Evolutionary conservation across 2,113 vertebrate genomes (phyloP).

Genomic region (Lathamus discolor): DNA sequence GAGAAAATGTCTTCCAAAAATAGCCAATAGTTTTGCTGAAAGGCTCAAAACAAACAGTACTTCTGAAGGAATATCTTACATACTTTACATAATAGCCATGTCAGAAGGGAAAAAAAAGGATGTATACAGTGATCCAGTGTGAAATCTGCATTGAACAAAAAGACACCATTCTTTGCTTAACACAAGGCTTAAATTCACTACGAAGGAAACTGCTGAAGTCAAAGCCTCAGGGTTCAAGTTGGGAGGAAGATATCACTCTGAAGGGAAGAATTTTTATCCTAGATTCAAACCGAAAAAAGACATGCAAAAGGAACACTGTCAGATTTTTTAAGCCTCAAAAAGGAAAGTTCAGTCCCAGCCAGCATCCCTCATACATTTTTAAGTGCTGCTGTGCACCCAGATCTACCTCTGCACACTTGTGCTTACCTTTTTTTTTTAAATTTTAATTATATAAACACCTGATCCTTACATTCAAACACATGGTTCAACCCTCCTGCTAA

Average conservation of each 20-base stretch:
- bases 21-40: slow-evolving; percentile 9
- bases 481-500: background rate
- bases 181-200: slow-evolving; percentile 62
- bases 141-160: slow-evolving; percentile 19
- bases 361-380: background rate
- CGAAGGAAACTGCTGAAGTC: slow-evolving; percentile 1
- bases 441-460: background rate
- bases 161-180: slow-evolving; percentile 49
- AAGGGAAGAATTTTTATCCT: background rate
- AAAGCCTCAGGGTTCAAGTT: background rate
- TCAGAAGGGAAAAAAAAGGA: slow-evolving; percentile 23
- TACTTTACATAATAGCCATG: slow-evolving; percentile 36
- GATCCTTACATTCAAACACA: background rate
- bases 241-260: background rate
- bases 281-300: background rate
- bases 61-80: slow-evolving; percentile 42
- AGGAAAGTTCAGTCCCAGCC: background rate
- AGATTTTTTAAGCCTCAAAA: slow-evolving; percentile 11
- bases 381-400: background rate
- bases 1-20: slow-evolving; percentile 15
- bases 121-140: background rate
- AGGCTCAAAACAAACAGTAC: slow-evolving; percentile 39
- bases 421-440: background rate
- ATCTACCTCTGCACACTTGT: background rate
- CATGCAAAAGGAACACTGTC: background rate